Base-by-base conservation (phyloP, 2,797 vertebrate species). In the Vultur gryphus region DNA sequence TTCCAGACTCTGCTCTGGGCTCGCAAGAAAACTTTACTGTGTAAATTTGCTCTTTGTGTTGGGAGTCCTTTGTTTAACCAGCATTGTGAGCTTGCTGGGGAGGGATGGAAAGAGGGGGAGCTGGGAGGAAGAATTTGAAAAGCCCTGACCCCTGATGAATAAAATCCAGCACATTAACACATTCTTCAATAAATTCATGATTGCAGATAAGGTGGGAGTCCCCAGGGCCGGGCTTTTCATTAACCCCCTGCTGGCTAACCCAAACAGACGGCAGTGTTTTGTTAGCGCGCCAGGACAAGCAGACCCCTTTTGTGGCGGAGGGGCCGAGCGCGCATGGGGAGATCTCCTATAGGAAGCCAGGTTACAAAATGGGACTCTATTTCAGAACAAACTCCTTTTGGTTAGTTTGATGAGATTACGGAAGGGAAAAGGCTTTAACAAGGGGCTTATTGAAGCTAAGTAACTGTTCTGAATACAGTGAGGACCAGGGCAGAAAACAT, bases 1-100 rank as follows among this genome's bases (percentile, higher is more conserved):
- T 98, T 98, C 98, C 98, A 98, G 98, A 98, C 98, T 97, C 97
- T 98, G 98, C 98, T 98, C 98, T 98, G 98, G 98, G 98, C 98
- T 98, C 97, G 98, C 98, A 98, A 98, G 98, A 98, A 98, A 98
- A 98, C 98, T 98, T 98, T 98, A 98, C 98, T 99, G 98, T 99
- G 98, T 98, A 99, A 98, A 99, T 99, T 98, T 99, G 98, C 98
- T 98, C 98, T 99, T 99, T 99, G 98, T 99, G 98, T 97, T 93
- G 97, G 97, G 97, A 97, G 98, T 93, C 98, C 98, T 99, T 99
- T 99, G 98, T 99, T 99, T 98, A 98, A 98, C 98, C 98, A 98
- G 98, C 98, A 98, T 99, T 99, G 98, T 99, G 98, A 98, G 98
- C 98, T 98, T 98, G 98, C 98, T 98, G 98, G 98, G 98, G 98